phyloP scores from a whole-genome alignment of 37 sponge, comb jelly and placozoan species.

The Trichoplax adhaerens region DNA sequence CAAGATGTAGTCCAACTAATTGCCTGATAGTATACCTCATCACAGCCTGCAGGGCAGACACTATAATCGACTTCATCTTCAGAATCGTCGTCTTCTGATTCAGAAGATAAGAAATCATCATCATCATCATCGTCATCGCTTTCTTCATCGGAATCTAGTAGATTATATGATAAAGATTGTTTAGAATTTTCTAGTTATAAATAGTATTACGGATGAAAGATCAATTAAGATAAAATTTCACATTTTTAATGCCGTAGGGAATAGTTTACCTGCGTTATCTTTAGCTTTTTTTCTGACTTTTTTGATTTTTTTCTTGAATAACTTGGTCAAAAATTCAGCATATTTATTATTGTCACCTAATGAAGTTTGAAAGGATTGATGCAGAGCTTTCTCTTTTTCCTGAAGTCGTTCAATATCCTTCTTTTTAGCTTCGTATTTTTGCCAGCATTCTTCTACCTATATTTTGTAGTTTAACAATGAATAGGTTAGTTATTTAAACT shows the following conservation, averaged over 20 bases:
- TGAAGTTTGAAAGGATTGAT: constrained; percentile 35
- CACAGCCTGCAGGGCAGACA: constrained; percentile 83
- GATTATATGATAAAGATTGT: background rate
- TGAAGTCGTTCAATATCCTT: constrained; percentile 25
- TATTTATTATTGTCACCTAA: constrained; percentile 82
- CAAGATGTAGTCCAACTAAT: too few species aligned
- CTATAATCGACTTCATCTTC: constrained; percentile 65
- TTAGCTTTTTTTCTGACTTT: constrained; percentile 45
- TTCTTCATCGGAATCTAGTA: constrained; percentile 14
- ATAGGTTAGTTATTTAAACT: too few species aligned
- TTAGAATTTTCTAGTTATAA: background rate
- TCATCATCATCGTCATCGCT: constrained; percentile 21
- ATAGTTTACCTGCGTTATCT: constrained; percentile 15
- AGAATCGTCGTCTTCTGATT: constrained; percentile 45
- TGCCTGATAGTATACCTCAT: constrained; percentile 7
- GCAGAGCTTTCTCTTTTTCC: constrained; percentile 59
- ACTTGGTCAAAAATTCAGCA: constrained; percentile 76
- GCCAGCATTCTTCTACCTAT: constrained; percentile 50
- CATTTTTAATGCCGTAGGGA: background rate
- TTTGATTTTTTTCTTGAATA: constrained; percentile 95
- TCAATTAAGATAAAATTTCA: background rate
- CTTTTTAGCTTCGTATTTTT: constrained; percentile 31
- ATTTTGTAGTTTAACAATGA: too few species aligned
- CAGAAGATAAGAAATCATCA: constrained; percentile 9
- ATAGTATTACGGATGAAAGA: background rate